Percentiles rank a stretch among this genome's conserved stretches.
Conservation (phyloP, 2,113 vertebrate species). For the Hippocampus mohnikei region DNA sequence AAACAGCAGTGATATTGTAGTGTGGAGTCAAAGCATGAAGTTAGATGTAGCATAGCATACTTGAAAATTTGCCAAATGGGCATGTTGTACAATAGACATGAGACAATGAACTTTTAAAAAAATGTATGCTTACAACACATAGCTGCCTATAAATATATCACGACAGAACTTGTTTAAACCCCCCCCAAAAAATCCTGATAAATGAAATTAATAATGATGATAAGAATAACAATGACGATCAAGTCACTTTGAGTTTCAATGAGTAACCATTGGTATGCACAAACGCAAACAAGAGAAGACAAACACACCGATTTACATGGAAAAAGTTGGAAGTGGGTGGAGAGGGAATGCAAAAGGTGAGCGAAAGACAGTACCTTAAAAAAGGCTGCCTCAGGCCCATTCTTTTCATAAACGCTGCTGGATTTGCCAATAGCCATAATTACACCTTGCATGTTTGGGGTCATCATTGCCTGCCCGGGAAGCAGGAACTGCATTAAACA, state of each 20-base stretch:
- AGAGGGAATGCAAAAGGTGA: conserved; percentile 17
- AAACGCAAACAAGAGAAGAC: conserved; percentile 13
- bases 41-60: too few species aligned
- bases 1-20: too few species aligned
- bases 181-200: neutral
- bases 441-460: conserved; percentile 98
- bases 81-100: too few species aligned
- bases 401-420: conserved; percentile 94
- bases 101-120: too few species aligned
- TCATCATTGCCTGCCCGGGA: conserved; percentile 95
- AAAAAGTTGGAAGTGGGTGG: neutral
- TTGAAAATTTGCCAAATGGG: too few species aligned
- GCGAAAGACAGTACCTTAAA: conserved; percentile 85
- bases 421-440: conserved; percentile 99
- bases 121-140: too few species aligned
- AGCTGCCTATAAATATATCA: too few species aligned
- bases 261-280: neutral
- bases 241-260: neutral
- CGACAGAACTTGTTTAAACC: neutral
- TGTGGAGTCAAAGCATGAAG: too few species aligned
- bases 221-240: too few species aligned
- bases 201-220: neutral
- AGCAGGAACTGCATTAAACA: conserved; percentile 73
- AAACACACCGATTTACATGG: conserved; percentile 5
- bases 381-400: conserved; percentile 96